Conservation (phyloP, 1,140 invertebrate genomes). For the Leptoteleia sp. region DNA sequence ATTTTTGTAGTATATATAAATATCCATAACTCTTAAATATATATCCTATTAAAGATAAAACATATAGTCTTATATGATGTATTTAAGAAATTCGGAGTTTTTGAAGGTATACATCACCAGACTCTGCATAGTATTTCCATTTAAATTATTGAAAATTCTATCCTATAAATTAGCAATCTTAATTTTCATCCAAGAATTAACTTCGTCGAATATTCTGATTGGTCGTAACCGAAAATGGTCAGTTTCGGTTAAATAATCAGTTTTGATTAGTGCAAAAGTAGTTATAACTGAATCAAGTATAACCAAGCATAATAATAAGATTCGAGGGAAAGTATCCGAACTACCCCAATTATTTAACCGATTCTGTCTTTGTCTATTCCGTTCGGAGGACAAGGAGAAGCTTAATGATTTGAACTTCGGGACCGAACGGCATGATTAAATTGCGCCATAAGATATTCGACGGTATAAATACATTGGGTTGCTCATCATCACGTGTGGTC, state of each 20-base stretch:
- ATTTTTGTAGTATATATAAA: too few relatives aligned
- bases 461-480: conserved; percentile 3
- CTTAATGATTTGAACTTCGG: conserved; percentile 14
- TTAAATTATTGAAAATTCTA: too few relatives aligned
- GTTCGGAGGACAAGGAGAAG: neutral
- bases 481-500: conserved; percentile 11
- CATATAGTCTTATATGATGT: too few relatives aligned
- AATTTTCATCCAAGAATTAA: too few relatives aligned
- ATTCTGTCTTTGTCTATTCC: neutral
- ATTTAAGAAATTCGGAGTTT: too few relatives aligned
- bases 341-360: conserved; percentile 9
- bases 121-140: too few relatives aligned
- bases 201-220: too few relatives aligned
- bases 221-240: neutral
- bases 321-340: conserved; percentile 1
- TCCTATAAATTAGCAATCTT: too few relatives aligned
- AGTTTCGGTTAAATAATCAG: conserved; percentile 1
- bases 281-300: conserved; percentile 3
- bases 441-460: conserved; percentile 14
- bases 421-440: conserved; percentile 1
- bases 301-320: conserved; percentile 8
- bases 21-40: too few relatives aligned
- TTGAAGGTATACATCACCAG: too few relatives aligned
- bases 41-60: too few relatives aligned
- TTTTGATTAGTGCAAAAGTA: conserved; percentile 7